Evolutionary conservation across 2,113 vertebrate genomes (phyloP).

Genomic region (Cheilinus undulatus): DNA sequence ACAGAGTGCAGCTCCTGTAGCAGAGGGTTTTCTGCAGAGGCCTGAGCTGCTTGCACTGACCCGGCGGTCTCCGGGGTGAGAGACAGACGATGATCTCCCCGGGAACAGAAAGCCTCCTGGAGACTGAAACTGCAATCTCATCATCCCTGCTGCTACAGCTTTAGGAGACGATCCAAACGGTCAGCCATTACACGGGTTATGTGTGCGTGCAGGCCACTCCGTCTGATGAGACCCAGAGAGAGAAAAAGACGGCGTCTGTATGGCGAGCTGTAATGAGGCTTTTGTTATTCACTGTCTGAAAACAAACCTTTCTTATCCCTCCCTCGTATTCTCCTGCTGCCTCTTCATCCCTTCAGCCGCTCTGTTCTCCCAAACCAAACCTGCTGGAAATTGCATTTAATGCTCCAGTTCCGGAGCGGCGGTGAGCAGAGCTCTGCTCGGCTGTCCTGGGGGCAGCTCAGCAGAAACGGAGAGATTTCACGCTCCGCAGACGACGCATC

Average conservation of each 20-base stretch:
- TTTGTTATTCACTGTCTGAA: constrained; percentile 48
- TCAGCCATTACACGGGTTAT: constrained; percentile 38
- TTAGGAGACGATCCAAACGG: constrained; percentile 50
- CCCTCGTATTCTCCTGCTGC: constrained; percentile 41
- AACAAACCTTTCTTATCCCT: constrained; percentile 48
- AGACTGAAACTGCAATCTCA: constrained; percentile 48
- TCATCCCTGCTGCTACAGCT: constrained; percentile 20
- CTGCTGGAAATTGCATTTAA: constrained; percentile 78
- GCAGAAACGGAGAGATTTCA: constrained; percentile 73
- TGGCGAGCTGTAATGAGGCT: constrained; percentile 41
- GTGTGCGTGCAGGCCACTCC: constrained; percentile 50
- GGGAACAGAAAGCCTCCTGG: constrained; percentile 25
- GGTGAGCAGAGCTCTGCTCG: constrained; percentile 39
- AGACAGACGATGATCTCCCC: constrained; percentile 18
- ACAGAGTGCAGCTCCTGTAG: too few species aligned
- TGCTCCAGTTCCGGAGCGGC: constrained; percentile 75
- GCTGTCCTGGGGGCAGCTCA: constrained; percentile 64
- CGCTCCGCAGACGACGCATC: constrained; percentile 52
- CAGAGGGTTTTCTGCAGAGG: constrained; percentile 5
- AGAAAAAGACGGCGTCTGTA: constrained; percentile 15
- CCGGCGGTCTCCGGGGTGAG: constrained; percentile 30
- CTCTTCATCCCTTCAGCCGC: constrained; percentile 46
- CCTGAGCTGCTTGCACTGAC: constrained; percentile 25
- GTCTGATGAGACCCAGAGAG: constrained; percentile 50
- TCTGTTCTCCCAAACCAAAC: constrained; percentile 52